Conservation (phyloP, 2,888 invertebrate genomes). For the Morpho helenor region DNA sequence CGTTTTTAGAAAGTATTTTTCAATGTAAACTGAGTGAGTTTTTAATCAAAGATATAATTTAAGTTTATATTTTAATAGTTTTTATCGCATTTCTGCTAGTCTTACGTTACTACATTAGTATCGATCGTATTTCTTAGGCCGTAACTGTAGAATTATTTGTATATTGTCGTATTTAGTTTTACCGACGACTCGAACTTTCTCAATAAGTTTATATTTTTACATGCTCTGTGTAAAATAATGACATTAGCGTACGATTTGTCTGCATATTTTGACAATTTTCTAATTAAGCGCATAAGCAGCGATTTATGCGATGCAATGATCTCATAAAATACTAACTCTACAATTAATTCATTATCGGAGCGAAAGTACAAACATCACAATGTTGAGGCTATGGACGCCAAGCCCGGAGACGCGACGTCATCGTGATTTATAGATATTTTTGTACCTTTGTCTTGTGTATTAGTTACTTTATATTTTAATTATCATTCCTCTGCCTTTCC, state of each 20-base stretch:
- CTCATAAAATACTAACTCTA: conserved; percentile 77
- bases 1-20: conserved; percentile 60
- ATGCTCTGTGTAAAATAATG: conserved; percentile 60
- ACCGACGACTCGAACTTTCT: conserved; percentile 49
- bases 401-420: conserved; percentile 35
- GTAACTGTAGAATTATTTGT: conserved; percentile 66
- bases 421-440: conserved; percentile 62
- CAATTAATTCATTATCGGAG: conserved; percentile 48
- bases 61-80: conserved; percentile 72
- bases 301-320: conserved; percentile 70
- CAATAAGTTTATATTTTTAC: conserved; percentile 54
- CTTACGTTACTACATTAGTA: conserved; percentile 72
- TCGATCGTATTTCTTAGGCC: conserved; percentile 62
- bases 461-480: conserved; percentile 57
- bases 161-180: conserved; percentile 69
- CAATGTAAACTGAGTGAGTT: conserved; percentile 70
- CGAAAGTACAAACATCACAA: conserved; percentile 66
- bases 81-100: conserved; percentile 78
- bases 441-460: conserved; percentile 71
- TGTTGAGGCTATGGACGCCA: conserved; percentile 26
- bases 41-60: conserved; percentile 76
- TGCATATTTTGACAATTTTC: conserved; percentile 74
- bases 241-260: conserved; percentile 59
- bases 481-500: conserved; percentile 64
- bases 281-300: conserved; percentile 68